Evolutionary conservation across 2,797 vertebrate species (phyloP), one percentile per base, ranked within the genome.

Genomic region (Diceros bicornis): DNA sequence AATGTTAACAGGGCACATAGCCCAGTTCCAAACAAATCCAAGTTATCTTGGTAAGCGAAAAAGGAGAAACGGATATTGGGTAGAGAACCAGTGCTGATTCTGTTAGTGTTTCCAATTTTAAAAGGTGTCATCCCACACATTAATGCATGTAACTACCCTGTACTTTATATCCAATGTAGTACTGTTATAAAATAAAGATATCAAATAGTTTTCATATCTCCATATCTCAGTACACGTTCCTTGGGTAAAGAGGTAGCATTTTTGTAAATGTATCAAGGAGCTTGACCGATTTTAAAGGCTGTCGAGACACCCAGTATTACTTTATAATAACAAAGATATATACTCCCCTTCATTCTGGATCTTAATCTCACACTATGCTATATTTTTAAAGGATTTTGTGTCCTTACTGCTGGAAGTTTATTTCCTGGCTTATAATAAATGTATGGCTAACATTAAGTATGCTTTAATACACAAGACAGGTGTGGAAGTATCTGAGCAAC

Each of bases 181-280:
- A 62, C 59, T 95, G n/a, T 81, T 50, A 20, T 64, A 84, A 96
- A 75, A 95, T 71, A 62, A 91, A 97, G 34, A 75, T 50, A 55
- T 37, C 68, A 74, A 89, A 82, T 89, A 13, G 95, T 74, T 72
- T 95, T 52, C 72, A 27, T 59, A 66, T 25, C 34, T 59, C 86
- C 12, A 4, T 89, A n/a, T 50, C 27, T 86, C 59, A 85, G 13
- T 59, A 68, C 8, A 82, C 27, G 74, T 95, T 82, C 23, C 32
- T 75, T 92, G 84, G 16, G 7, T 71, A 88, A 96, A 95, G 32
- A 68, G 10, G 25, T 69, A 91, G 50, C 6, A 69, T 96, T 85
- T 92, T 79, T 91, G 12, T 94, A 81, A 94, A 44, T 55, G 14
- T 74, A 82, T 95, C 66, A 89, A 71, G 27, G 66, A 89, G 16